phyloP scores from a whole-genome alignment of 2,888 invertebrate genomes.

The Drosophila longiperda region DNA sequence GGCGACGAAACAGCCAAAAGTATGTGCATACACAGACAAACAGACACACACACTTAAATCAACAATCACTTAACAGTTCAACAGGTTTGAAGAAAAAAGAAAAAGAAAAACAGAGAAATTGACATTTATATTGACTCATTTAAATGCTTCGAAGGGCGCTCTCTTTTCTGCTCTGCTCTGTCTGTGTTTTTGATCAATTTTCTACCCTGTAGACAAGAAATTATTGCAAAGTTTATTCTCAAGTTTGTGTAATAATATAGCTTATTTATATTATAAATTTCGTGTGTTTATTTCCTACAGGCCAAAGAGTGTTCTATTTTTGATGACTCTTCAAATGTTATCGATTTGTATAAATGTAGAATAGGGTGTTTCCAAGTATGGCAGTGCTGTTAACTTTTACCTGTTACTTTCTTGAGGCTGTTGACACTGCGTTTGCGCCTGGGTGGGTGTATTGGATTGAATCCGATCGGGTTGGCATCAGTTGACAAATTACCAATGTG shows the following conservation, averaged over 20 bases:
- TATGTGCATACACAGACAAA: slow-evolving; percentile 8
- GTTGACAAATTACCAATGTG: slow-evolving; percentile 19
- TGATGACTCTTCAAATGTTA: neutral
- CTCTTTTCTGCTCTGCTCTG: slow-evolving; percentile 3
- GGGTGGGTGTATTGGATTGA: slow-evolving; percentile 18
- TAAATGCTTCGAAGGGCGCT: slow-evolving; percentile 43
- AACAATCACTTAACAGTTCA: slow-evolving; percentile 37
- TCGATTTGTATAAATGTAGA: neutral
- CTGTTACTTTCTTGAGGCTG: slow-evolving; percentile 30
- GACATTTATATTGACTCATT: slow-evolving; percentile 41
- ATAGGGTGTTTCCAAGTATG: neutral
- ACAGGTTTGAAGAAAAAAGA: slow-evolving; percentile 46
- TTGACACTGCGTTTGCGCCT: slow-evolving; percentile 43
- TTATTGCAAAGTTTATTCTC: neutral
- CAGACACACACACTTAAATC: slow-evolving; percentile 2
- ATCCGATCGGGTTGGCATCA: slow-evolving; percentile 26
- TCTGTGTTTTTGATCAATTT: slow-evolving; percentile 6
- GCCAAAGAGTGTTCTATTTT: neutral
- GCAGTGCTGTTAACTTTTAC: neutral
- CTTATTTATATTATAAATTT: neutral
- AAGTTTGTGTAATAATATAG: neutral
- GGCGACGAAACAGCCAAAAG: slow-evolving; percentile 45
- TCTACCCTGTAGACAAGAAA: neutral
- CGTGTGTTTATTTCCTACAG: neutral
- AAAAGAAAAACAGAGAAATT: slow-evolving; percentile 26